phyloP scores from a whole-genome alignment of 2,888 invertebrate genomes.

The Augiades crinisus region DNA sequence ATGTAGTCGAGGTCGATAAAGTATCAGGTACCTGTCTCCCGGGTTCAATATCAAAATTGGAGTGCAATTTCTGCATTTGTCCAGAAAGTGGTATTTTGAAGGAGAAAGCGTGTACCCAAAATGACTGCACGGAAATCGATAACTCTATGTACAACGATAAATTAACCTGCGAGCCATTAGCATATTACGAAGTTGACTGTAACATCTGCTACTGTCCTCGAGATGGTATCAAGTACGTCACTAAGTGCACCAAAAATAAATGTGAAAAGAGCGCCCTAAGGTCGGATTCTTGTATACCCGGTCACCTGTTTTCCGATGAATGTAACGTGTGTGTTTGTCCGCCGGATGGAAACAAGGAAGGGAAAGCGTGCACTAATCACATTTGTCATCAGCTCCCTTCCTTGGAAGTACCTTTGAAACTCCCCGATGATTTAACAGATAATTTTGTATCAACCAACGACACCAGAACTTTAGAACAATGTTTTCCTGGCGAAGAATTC shows the following conservation, averaged over 20 bases:
- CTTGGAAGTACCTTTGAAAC: constrained; percentile 54
- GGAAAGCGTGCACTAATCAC: constrained; percentile 57
- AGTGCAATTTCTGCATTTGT: constrained; percentile 74
- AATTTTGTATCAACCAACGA: constrained; percentile 40
- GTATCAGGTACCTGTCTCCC: constrained; percentile 46
- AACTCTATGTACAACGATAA: constrained; percentile 34
- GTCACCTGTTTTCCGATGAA: constrained; percentile 59
- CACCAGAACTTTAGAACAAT: constrained; percentile 51
- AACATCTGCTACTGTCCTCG: constrained; percentile 64
- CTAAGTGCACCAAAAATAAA: constrained; percentile 65
- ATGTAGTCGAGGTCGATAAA: constrained; percentile 30
- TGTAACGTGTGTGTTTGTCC: constrained; percentile 75
- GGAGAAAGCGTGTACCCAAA: constrained; percentile 59
- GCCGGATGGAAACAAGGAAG: constrained; percentile 55
- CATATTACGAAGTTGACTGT: constrained; percentile 67
- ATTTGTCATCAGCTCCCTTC: constrained; percentile 51
- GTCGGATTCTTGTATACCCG: constrained; percentile 53
- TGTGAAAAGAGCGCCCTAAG: constrained; percentile 62
- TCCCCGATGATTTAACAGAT: constrained; percentile 48
- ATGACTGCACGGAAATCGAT: constrained; percentile 43
- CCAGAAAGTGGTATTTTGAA: constrained; percentile 50
- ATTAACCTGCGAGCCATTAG: constrained; percentile 58
- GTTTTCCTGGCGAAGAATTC: constrained; percentile 70
- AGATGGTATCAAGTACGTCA: constrained; percentile 64
- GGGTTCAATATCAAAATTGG: constrained; percentile 54